Percentiles rank a stretch among this genome's conserved stretches.
Evolutionary conservation across 1,140 invertebrate genomes (phyloP).

Genomic region (Neodiprion fabricii): DNA sequence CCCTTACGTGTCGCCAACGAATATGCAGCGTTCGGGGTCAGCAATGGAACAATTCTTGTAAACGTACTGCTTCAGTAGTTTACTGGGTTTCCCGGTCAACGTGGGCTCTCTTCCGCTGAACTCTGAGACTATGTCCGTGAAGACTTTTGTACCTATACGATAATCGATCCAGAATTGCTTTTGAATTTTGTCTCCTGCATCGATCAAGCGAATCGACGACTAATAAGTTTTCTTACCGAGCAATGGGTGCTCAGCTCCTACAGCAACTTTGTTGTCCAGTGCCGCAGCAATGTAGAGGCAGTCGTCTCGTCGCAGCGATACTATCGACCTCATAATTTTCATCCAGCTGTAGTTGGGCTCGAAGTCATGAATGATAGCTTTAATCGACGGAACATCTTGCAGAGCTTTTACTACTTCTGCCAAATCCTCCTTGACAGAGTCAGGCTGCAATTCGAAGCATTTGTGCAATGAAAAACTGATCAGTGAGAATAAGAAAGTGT

Average conservation of each 20-base stretch:
- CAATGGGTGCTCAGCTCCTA: constrained; percentile 51
- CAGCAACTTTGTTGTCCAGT: constrained; percentile 29
- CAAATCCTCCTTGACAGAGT: constrained; percentile 18
- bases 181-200: constrained; percentile 42
- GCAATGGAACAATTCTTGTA: constrained; percentile 53
- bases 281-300: constrained; percentile 38
- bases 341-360: constrained; percentile 37
- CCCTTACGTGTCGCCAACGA: constrained; percentile 68
- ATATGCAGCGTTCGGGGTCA: constrained; percentile 63
- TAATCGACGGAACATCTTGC: constrained; percentile 29
- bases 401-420: constrained; percentile 15
- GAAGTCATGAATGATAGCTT: constrained; percentile 48
- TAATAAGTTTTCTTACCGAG: constrained; percentile 61
- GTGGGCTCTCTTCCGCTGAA: constrained; percentile 53
- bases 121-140: constrained; percentile 58
- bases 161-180: constrained; percentile 18
- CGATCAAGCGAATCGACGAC: constrained; percentile 57
- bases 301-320: constrained; percentile 32
- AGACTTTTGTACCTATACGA: constrained; percentile 58
- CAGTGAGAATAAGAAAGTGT: constrained; percentile 6
- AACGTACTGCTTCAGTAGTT: constrained; percentile 54
- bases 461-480: constrained; percentile 11
- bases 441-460: constrained; percentile 31
- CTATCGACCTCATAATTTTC: constrained; percentile 36
- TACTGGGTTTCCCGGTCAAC: constrained; percentile 63